Conservation (phyloP, 2,113 vertebrate genomes). For the Ceyx margarethae region DNA sequence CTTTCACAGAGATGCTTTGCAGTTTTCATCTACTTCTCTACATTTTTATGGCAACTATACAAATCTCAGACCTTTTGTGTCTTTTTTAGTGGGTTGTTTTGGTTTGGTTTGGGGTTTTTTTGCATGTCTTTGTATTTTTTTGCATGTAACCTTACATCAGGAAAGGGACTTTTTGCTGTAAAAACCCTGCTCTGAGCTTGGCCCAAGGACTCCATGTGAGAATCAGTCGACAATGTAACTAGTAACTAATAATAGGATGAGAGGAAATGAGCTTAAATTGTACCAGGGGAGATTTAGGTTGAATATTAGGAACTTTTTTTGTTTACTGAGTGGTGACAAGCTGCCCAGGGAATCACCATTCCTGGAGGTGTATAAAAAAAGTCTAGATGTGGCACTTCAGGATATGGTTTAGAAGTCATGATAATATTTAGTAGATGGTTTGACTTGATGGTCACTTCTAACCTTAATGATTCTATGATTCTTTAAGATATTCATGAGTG, state of each 20-base stretch:
- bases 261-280: no score
- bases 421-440: no score
- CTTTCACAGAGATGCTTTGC: conserved; percentile 39
- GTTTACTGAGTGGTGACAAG: no score
- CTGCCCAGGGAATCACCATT: no score
- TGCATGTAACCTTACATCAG: not conserved
- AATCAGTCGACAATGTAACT: not conserved
- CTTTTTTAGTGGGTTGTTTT: not conserved
- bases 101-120: not conserved
- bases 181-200: not conserved
- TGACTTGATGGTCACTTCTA: no score
- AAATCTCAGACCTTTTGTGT: conserved; percentile 51
- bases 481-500: not conserved
- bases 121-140: conserved; percentile 15
- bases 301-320: no score
- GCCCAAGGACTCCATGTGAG: fast-evolving
- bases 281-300: no score
- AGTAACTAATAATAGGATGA: no score
- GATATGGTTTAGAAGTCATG: no score
- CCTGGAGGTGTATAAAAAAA: no score
- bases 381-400: no score
- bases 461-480: no score
- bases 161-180: not conserved
- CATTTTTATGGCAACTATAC: conserved; percentile 75
- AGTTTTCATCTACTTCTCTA: conserved; percentile 57